Percentiles rank a stretch among this genome's conserved stretches.
Conservation (phyloP, 2,113 vertebrate genomes). For the Indri indri region DNA sequence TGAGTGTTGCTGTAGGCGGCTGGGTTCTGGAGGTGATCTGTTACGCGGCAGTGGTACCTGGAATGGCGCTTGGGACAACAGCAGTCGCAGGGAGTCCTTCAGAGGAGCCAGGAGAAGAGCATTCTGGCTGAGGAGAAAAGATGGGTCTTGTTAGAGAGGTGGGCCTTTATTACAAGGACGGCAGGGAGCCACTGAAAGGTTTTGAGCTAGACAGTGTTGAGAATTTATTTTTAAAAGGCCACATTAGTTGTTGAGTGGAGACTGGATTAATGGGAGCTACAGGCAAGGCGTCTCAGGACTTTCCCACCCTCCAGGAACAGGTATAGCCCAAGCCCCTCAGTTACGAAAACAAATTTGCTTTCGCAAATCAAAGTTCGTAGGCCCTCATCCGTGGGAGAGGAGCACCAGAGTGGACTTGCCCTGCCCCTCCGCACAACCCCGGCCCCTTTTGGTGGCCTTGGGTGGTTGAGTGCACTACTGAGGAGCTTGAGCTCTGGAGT, state of each 20-base stretch:
- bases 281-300: background rate
- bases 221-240: background rate
- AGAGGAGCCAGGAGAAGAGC: background rate
- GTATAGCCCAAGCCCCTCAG: background rate
- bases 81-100: background rate
- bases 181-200: background rate
- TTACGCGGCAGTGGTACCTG: background rate
- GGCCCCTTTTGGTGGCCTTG: background rate
- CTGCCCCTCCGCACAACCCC: background rate
- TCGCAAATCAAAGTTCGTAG: background rate
- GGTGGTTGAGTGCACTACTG: background rate
- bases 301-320: background rate
- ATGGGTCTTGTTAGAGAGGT: background rate
- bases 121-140: background rate
- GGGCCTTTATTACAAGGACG: background rate
- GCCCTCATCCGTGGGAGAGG: background rate
- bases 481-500: background rate
- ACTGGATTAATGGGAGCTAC: background rate
- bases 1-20: background rate
- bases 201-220: background rate
- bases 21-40: background rate
- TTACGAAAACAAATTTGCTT: background rate
- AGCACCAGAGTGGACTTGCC: background rate
- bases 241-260: background rate
- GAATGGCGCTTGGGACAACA: background rate